These are phyloP conservation scores for Hemiscyllium ocellatum DNA, from an alignment of 2,113 vertebrate species.

Conservation along the genomic window DNA sequence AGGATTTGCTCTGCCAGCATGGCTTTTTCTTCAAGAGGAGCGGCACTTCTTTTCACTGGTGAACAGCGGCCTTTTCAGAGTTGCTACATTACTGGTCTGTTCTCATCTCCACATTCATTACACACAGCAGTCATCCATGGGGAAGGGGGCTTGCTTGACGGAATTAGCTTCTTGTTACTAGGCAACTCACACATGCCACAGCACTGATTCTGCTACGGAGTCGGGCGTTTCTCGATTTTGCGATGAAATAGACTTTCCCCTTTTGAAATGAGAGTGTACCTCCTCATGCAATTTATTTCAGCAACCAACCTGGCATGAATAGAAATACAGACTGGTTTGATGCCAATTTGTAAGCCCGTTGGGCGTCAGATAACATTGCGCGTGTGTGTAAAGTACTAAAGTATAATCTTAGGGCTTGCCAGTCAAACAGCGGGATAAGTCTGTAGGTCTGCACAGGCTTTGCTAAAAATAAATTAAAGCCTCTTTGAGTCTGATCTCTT, in stretches of 20 bases:
- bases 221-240: background rate
- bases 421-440: background rate
- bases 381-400: background rate
- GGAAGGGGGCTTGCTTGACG: background rate
- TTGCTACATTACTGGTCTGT: background rate
- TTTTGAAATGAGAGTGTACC: background rate
- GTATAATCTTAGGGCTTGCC: background rate
- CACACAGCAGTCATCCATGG: background rate
- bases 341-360: background rate
- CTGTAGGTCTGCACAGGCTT: background rate
- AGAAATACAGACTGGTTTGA: background rate
- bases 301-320: background rate
- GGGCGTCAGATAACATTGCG: background rate
- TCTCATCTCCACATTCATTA: background rate
- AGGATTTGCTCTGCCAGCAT: background rate
- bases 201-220: no score
- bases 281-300: background rate
- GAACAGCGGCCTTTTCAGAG: background rate
- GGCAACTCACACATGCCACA: background rate
- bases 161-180: background rate
- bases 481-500: background rate
- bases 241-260: background rate
- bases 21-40: background rate
- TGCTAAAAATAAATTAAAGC: background rate
- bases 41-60: background rate